Percentiles rank a stretch among this genome's conserved stretches.
Conservation (phyloP, 2,797 vertebrate species). For the Hapalemur alaotrensis region DNA sequence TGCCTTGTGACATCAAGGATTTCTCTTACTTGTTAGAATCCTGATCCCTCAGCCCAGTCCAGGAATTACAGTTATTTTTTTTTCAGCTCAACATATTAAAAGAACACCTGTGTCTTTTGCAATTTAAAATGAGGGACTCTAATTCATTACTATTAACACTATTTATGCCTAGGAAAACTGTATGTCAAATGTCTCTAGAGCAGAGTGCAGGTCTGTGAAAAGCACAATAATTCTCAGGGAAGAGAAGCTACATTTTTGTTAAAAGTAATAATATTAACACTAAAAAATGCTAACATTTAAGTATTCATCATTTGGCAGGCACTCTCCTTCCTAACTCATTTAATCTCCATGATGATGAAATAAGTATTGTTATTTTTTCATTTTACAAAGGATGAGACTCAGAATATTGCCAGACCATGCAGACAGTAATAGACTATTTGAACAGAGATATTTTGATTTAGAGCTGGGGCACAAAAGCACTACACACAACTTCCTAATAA, state of each 20-base stretch:
- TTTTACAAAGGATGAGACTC: background rate
- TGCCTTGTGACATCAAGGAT: background rate
- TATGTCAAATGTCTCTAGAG: background rate
- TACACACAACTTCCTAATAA: background rate
- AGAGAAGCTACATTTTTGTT: background rate
- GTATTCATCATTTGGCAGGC: background rate
- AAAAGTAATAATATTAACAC: background rate
- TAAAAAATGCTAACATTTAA: background rate
- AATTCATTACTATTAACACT: background rate
- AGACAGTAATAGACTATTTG: background rate
- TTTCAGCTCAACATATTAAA: background rate
- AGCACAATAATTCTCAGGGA: background rate
- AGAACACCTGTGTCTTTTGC: background rate
- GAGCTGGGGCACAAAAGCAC: background rate
- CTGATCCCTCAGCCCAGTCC: background rate
- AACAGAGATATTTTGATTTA: background rate
- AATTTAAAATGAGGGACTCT: background rate
- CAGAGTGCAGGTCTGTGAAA: background rate
- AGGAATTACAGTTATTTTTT: background rate
- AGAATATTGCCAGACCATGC: background rate
- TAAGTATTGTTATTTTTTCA: background rate
- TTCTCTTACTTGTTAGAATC: background rate
- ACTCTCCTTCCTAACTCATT: background rate
- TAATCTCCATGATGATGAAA: background rate
- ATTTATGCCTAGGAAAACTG: background rate